Conservation (phyloP, 2,797 vertebrate genomes). For the Taenioides sp. region DNA sequence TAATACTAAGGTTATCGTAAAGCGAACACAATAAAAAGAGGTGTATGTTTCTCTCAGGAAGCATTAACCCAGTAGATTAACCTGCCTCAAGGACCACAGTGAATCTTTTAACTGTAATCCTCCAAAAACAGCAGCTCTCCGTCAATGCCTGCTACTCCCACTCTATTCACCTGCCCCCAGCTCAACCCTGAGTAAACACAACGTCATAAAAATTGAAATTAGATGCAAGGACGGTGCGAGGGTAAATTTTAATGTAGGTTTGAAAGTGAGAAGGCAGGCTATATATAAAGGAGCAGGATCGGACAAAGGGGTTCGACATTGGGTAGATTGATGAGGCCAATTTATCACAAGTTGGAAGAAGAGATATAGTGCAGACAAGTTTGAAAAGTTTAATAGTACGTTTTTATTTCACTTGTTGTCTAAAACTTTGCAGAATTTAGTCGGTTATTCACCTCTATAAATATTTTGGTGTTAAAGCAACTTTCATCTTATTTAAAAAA, state of each 20-base stretch:
- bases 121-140: constrained; percentile 31
- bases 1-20: constrained; percentile 8
- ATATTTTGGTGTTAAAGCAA: background rate
- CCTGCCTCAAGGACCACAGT: constrained; percentile 28
- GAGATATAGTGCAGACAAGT: background rate
- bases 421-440: background rate
- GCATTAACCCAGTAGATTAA: constrained; percentile 41
- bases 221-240: constrained; percentile 50
- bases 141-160: constrained; percentile 15
- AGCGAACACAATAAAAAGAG: constrained; percentile 21
- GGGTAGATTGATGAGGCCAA: constrained; percentile 68
- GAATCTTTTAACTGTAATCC: constrained; percentile 37
- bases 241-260: constrained; percentile 52
- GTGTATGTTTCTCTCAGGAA: constrained; percentile 16
- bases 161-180: constrained; percentile 43
- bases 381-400: background rate
- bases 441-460: background rate
- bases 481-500: background rate
- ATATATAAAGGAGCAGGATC: constrained; percentile 33
- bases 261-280: constrained; percentile 24
- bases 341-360: constrained; percentile 39
- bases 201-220: constrained; percentile 55
- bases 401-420: background rate
- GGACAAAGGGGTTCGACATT: constrained; percentile 45
- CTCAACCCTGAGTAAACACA: constrained; percentile 53